Evolutionary conservation across 2,888 invertebrate genomes (phyloP).

Genomic region (Latrodectus elegans): DNA sequence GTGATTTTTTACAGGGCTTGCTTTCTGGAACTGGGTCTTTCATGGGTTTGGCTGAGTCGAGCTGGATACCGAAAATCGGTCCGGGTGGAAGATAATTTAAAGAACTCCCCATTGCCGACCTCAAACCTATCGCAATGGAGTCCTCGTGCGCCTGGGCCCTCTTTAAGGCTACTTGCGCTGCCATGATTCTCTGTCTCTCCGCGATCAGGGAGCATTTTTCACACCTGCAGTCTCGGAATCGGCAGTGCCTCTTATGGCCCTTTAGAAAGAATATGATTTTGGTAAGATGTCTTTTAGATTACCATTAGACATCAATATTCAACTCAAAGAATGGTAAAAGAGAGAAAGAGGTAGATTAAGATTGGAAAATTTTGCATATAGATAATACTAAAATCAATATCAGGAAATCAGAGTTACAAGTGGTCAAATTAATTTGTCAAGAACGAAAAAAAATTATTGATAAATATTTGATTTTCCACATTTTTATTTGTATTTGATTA

Average conservation of each 20-base stretch:
- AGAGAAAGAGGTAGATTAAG: no score
- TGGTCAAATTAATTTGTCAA: no score
- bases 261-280: conserved; percentile 75
- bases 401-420: no score
- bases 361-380: no score
- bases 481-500: no score
- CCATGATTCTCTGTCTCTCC: conserved; percentile 82
- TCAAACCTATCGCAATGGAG: conserved; percentile 92
- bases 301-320: no score
- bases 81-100: conserved; percentile 86
- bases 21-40: not conserved
- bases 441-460: no score
- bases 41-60: not conserved
- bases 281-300: no score
- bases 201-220: conserved; percentile 96
- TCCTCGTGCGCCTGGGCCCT: conserved; percentile 98
- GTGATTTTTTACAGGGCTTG: not conserved
- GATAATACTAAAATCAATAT: no score
- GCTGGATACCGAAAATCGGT: conserved; percentile 89
- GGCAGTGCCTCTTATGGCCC: conserved; percentile 95
- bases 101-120: conserved; percentile 86
- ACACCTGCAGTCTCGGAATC: conserved; percentile 92
- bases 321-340: no score
- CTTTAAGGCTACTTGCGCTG: conserved; percentile 89
- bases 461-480: no score